phyloP scores from a whole-genome alignment of 2,888 invertebrate genomes.

The Tenthredo amoena region DNA sequence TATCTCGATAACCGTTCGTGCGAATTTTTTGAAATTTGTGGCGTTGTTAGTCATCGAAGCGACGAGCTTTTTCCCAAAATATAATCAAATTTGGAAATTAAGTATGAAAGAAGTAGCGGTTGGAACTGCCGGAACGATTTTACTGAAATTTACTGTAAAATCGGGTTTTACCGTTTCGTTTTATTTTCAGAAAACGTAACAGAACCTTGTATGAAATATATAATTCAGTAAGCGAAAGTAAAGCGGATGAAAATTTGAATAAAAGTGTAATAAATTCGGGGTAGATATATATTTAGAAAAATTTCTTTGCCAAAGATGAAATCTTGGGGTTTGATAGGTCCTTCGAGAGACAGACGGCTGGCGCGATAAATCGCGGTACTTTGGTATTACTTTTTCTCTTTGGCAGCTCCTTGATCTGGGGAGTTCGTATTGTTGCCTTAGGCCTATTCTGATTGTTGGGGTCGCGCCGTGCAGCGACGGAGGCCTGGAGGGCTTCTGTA shows the following conservation, averaged over 20 bases:
- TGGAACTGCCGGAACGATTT: too few relatives aligned
- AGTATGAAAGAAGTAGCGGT: too few relatives aligned
- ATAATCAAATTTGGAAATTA: too few relatives aligned
- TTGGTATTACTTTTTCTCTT: constrained; percentile 35
- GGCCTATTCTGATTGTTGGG: constrained; percentile 43
- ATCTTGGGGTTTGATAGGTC: not conserved
- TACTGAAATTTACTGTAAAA: too few relatives aligned
- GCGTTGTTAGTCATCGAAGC: too few relatives aligned
- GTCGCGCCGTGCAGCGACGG: constrained; percentile 13
- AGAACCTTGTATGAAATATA: too few relatives aligned
- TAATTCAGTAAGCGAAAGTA: not conserved
- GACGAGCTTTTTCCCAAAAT: too few relatives aligned
- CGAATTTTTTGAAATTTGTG: too few relatives aligned
- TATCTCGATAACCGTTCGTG: too few relatives aligned
- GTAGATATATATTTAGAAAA: not conserved
- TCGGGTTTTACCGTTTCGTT: too few relatives aligned
- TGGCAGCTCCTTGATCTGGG: constrained; percentile 18
- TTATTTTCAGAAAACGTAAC: too few relatives aligned
- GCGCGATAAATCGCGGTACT: constrained; percentile 30
- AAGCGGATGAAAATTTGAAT: not conserved
- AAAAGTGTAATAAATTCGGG: not conserved
- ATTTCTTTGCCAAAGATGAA: not conserved
- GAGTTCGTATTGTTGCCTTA: constrained; percentile 29
- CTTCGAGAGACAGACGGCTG: not conserved
- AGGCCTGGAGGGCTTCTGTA: constrained; percentile 39